Evolutionary conservation across 1,140 invertebrate species (phyloP).

Genomic region (Sweltsa coloradensis): DNA sequence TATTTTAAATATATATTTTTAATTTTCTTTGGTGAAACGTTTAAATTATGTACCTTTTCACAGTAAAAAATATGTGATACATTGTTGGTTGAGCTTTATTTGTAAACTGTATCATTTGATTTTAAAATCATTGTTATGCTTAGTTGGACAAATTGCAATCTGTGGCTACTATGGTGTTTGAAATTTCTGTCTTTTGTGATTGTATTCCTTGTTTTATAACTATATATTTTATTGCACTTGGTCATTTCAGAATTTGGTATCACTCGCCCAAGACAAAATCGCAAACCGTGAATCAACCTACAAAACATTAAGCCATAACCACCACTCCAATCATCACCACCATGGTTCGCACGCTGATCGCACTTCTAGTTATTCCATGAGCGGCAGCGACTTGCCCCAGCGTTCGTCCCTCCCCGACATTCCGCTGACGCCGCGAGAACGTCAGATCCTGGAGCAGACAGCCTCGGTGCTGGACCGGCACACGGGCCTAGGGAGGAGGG

Average conservation of each 20-base stretch:
- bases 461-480: constrained; percentile 22
- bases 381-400: constrained; percentile 27
- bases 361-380: constrained; percentile 6
- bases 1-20: too few relatives aligned
- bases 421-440: constrained; percentile 60
- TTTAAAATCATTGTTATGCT: too few relatives aligned
- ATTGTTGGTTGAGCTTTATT: too few relatives aligned
- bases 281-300: constrained; percentile 24
- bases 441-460: constrained; percentile 50
- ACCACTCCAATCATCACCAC: background rate
- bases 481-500: constrained; percentile 32
- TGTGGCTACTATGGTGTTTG: background rate
- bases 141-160: too few relatives aligned
- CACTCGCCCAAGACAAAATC: constrained; percentile 14
- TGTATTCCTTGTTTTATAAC: background rate
- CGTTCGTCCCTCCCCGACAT: constrained; percentile 68
- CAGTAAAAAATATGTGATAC: too few relatives aligned
- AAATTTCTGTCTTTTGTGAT: constrained; percentile 11
- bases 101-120: too few relatives aligned
- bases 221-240: background rate
- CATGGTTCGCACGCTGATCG: constrained; percentile 3
- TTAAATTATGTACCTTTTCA: too few relatives aligned
- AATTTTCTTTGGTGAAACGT: too few relatives aligned
- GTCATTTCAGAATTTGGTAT: constrained; percentile 10
- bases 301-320: background rate